These are phyloP conservation scores for Copsychus sechellarum DNA, from an alignment of 2,113 vertebrate species.

Conservation along the genomic window DNA sequence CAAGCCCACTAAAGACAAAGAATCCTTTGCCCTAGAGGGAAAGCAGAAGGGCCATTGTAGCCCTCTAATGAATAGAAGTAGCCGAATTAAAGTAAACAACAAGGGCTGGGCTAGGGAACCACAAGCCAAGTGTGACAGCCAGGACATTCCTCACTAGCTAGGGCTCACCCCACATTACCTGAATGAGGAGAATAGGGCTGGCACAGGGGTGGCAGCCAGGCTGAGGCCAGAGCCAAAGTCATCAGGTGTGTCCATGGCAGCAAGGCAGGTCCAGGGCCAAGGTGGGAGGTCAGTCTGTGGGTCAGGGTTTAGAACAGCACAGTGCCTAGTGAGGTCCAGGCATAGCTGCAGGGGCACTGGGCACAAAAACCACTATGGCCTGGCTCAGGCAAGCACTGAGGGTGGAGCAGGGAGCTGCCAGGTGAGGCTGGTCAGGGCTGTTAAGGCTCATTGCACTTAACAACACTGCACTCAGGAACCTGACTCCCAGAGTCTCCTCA, in stretches of 20 bases:
- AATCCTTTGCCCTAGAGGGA: not conserved
- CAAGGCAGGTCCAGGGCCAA: not conserved
- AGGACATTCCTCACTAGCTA: rapidly evolving
- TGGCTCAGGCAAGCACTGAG: not conserved
- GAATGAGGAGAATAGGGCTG: not conserved
- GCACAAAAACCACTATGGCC: not conserved
- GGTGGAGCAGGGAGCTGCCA: not conserved
- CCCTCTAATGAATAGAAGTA: not conserved
- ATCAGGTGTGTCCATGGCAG: rapidly evolving
- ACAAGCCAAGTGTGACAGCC: not conserved
- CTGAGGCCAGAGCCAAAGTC: not conserved
- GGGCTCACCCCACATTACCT: not conserved
- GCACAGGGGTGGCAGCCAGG: not conserved
- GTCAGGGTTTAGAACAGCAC: not conserved
- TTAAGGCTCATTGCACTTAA: not conserved
- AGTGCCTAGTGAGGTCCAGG: not conserved
- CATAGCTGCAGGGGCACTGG: not conserved
- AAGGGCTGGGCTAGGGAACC: not conserved
- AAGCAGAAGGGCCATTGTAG: not conserved
- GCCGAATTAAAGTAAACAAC: not conserved
- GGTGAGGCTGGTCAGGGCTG: not conserved
- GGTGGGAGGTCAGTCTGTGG: not conserved
- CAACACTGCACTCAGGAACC: too few species aligned
- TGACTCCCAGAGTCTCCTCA: not conserved
- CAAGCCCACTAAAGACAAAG: not conserved